Conservation (phyloP, 2,888 invertebrate species). For the Elegia similella region DNA sequence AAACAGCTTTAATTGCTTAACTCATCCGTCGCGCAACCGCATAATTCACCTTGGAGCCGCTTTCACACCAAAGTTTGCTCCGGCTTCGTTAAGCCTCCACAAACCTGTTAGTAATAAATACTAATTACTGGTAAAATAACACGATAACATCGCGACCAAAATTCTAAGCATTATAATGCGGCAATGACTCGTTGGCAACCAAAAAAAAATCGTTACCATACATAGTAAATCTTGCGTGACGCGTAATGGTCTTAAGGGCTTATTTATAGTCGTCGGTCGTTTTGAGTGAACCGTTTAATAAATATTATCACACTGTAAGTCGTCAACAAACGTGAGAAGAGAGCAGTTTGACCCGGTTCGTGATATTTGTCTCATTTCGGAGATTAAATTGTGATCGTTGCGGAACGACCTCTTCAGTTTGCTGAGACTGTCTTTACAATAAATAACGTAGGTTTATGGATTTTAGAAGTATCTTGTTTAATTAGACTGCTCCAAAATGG, state of each 20-base stretch:
- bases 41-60: constrained; percentile 66
- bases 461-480: constrained; percentile 60
- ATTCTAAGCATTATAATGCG: constrained; percentile 59
- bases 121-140: constrained; percentile 79
- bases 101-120: constrained; percentile 72
- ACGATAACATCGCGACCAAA: constrained; percentile 70
- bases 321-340: constrained; percentile 81
- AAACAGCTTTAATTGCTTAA: constrained; percentile 72
- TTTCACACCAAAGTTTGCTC: constrained; percentile 62
- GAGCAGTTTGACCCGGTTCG: constrained; percentile 77
- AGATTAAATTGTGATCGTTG: constrained; percentile 73
- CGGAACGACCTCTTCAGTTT: constrained; percentile 68
- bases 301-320: constrained; percentile 79
- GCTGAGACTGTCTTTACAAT: constrained; percentile 68
- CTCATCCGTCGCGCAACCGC: constrained; percentile 61
- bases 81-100: constrained; percentile 40
- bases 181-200: constrained; percentile 46
- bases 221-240: constrained; percentile 77
- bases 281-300: constrained; percentile 77
- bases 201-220: constrained; percentile 63
- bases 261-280: constrained; percentile 73
- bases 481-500: constrained; percentile 67
- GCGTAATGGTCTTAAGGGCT: constrained; percentile 69
- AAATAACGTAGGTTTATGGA: constrained; percentile 62
- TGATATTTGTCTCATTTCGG: constrained; percentile 76